Percentiles rank a stretch among this genome's conserved stretches.
Evolutionary conservation across 2,888 invertebrate genomes (phyloP).

Genomic region (Diaprepes abbreviatus): DNA sequence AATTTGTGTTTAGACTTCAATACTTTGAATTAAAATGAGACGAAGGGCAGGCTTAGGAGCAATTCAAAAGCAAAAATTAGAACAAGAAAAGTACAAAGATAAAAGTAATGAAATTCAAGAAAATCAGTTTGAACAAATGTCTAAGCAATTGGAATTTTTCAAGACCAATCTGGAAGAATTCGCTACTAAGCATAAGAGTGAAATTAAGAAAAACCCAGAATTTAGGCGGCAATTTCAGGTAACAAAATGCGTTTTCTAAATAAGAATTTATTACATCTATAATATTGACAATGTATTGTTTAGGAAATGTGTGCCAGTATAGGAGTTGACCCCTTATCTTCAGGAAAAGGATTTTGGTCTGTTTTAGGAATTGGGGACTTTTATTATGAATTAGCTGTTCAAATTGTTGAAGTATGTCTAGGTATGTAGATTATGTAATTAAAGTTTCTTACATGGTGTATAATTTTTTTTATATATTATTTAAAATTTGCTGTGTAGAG

Average conservation of each 20-base stretch:
- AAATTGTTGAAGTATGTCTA: conserved; percentile 97
- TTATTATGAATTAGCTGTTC: conserved; percentile 97
- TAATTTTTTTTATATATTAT: neutral
- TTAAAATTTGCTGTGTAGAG: no score
- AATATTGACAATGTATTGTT: no score
- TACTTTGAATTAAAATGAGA: conserved; percentile 75
- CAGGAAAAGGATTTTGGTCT: conserved; percentile 98
- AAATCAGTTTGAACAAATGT: conserved; percentile 92
- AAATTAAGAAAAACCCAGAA: conserved; percentile 94
- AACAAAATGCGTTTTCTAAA: no score
- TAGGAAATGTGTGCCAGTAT: conserved; percentile 98
- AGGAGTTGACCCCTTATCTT: conserved; percentile 97
- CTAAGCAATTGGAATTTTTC: conserved; percentile 94
- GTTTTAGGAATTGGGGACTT: conserved; percentile 99
- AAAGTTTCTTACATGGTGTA: neutral
- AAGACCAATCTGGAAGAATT: conserved; percentile 94
- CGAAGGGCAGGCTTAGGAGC: conserved; percentile 89
- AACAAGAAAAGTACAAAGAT: conserved; percentile 91
- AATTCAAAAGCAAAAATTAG: conserved; percentile 88
- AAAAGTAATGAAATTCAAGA: conserved; percentile 94
- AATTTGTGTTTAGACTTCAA: neutral
- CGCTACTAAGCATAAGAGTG: conserved; percentile 93
- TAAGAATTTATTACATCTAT: no score
- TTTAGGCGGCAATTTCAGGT: conserved; percentile 94
- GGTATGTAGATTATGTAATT: conserved; percentile 39